Percentiles rank a stretch among this genome's conserved stretches.
These are phyloP conservation scores for Hedychridium roseum DNA, from an alignment of 2,888 invertebrate species.

Conservation along the genomic window DNA sequence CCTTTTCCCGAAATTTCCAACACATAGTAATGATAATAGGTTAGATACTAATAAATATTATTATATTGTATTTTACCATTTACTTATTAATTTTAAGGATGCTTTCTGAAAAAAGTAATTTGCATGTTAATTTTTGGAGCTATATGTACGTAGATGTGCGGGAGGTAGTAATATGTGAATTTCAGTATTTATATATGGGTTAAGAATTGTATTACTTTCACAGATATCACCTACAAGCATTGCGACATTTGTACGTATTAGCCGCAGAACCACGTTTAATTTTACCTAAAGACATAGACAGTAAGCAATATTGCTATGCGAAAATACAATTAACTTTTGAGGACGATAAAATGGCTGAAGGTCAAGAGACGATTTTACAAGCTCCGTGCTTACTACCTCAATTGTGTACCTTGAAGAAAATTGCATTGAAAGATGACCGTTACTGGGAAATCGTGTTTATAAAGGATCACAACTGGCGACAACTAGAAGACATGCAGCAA, in stretches of 20 bases:
- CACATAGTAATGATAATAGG: slow-evolving; percentile 96
- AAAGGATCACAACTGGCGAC: slow-evolving; percentile 83
- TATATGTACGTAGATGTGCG: no score
- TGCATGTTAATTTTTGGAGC: no score
- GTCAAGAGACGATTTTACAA: slow-evolving; percentile 69
- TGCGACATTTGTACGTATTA: slow-evolving; percentile 94
- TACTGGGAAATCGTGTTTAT: slow-evolving; percentile 92
- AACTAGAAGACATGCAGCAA: slow-evolving; percentile 74
- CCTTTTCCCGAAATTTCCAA: slow-evolving; percentile 96
- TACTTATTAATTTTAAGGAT: no score
- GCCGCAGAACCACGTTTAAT: slow-evolving; percentile 91
- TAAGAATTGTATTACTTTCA: no score
- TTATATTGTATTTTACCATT: no score
- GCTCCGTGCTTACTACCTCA: slow-evolving; percentile 91
- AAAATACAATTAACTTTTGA: slow-evolving; percentile 67
- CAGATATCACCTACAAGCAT: slow-evolving; percentile 96
- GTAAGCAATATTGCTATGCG: slow-evolving; percentile 82
- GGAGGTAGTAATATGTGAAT: no score
- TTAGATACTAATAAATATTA: slow-evolving; percentile 49
- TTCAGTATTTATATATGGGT: no score
- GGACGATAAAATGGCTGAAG: slow-evolving; percentile 64
- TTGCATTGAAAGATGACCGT: slow-evolving; percentile 81
- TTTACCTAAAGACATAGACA: slow-evolving; percentile 85
- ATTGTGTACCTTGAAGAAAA: slow-evolving; percentile 75
- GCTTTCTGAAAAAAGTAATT: no score